Percentiles rank a stretch among this genome's conserved stretches.
Evolutionary conservation across 1,140 invertebrate species (phyloP).

Genomic region (Diuraphis noxia): DNA sequence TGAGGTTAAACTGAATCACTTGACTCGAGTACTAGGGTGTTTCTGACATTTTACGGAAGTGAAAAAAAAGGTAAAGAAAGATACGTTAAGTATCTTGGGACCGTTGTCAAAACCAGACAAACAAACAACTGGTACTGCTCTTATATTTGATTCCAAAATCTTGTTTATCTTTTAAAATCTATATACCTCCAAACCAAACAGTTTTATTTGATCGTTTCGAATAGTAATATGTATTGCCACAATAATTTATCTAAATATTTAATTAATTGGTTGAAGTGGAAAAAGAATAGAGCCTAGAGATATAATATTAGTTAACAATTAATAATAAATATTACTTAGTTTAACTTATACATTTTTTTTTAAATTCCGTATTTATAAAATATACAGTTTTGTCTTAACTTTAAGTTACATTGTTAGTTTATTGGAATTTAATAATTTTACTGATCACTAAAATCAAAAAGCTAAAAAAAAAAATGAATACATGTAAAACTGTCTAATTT

Average conservation of each 20-base stretch:
- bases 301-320: not conserved
- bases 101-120: constrained; percentile 43
- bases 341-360: not conserved
- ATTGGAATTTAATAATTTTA: not conserved
- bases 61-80: constrained; percentile 28
- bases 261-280: no score
- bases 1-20: constrained; percentile 29
- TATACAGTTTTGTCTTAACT: not conserved
- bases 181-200: not conserved
- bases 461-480: not conserved
- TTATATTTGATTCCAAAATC: not conserved
- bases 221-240: not conserved
- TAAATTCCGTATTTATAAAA: not conserved
- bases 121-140: constrained; percentile 5
- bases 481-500: not conserved
- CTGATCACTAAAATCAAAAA: not conserved
- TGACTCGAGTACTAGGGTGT: constrained; percentile 19
- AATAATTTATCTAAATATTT: not conserved
- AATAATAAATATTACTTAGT: not conserved
- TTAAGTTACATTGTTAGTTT: not conserved
- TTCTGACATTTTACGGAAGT: constrained; percentile 30
- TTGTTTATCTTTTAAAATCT: constrained; percentile 15
- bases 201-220: not conserved
- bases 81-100: constrained; percentile 26
- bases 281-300: not conserved